Evolutionary conservation across 2,113 vertebrate species (phyloP).

Genomic region (Tragelaphus strepsiceros): DNA sequence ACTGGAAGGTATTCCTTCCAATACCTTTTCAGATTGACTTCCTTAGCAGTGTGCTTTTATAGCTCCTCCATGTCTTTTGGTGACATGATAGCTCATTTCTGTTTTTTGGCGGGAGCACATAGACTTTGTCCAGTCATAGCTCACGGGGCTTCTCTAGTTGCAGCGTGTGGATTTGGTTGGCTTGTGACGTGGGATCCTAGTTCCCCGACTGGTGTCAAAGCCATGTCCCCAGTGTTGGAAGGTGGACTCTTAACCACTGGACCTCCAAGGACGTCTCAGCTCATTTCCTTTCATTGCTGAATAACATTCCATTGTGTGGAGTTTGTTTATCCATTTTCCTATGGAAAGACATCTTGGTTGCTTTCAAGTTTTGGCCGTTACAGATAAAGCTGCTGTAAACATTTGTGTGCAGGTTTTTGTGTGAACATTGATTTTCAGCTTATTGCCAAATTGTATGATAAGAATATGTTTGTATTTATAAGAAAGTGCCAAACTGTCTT

Average conservation of each 20-base stretch:
- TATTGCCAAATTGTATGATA: not conserved
- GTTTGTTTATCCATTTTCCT: not conserved
- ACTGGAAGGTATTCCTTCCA: not conserved
- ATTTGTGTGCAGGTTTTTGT: not conserved
- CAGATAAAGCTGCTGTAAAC: not conserved
- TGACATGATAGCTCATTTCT: not conserved
- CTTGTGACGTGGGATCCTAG: not conserved
- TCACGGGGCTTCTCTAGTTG: not conserved
- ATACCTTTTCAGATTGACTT: not conserved
- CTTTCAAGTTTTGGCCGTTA: conserved; percentile 7
- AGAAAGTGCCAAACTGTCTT: not conserved
- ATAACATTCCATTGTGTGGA: not conserved
- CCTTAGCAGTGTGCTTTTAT: not conserved
- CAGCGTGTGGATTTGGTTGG: not conserved
- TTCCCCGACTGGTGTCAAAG: not conserved
- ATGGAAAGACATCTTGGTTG: not conserved
- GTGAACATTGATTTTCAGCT: not conserved
- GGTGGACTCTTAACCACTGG: not conserved
- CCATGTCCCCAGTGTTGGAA: not conserved
- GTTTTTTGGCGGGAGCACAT: not conserved
- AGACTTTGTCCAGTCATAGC: not conserved
- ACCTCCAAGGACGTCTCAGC: not conserved
- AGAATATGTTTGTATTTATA: not conserved
- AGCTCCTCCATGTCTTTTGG: not conserved
- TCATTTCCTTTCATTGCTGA: not conserved